phyloP scores from a whole-genome alignment of 2,888 invertebrate species.

The Eristalinus aeneus region DNA sequence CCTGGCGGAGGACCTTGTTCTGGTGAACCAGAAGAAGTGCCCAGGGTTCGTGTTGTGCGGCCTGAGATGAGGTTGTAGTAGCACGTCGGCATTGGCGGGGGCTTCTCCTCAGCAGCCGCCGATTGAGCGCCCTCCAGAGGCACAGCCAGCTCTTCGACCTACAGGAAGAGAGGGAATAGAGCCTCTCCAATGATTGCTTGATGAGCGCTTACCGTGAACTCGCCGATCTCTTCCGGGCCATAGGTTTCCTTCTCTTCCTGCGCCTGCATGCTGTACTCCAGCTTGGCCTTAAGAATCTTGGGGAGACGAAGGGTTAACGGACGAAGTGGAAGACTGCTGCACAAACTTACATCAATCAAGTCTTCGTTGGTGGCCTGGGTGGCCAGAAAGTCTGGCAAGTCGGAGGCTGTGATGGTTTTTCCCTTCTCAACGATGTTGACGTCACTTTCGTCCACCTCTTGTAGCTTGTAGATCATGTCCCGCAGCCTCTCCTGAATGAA shows the following conservation, averaged over 20 bases:
- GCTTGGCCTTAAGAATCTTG: conserved; percentile 78
- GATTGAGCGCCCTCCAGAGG: conserved; percentile 75
- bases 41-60: conserved; percentile 78
- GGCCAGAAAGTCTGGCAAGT: conserved; percentile 76
- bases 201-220: conserved; percentile 70
- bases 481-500: conserved; percentile 78
- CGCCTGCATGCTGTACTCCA: conserved; percentile 76
- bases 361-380: conserved; percentile 77
- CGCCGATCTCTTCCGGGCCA: conserved; percentile 40
- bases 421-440: conserved; percentile 75
- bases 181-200: background rate
- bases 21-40: conserved; percentile 79
- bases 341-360: conserved; percentile 75
- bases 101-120: conserved; percentile 77
- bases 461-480: conserved; percentile 80
- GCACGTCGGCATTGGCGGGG: conserved; percentile 79
- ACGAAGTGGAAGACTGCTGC: background rate
- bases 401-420: conserved; percentile 74
- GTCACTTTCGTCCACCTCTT: conserved; percentile 79
- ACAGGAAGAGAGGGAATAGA: background rate
- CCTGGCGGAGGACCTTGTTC: conserved; percentile 79
- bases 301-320: background rate
- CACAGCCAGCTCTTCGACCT: conserved; percentile 73
- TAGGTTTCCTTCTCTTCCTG: conserved; percentile 73
- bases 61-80: conserved; percentile 79